A percentile compares a stretch with the other conserved stretches of the same genome.
phyloP scores from a whole-genome alignment of 1,140 invertebrate genomes.

The Drosophila triauraria region DNA sequence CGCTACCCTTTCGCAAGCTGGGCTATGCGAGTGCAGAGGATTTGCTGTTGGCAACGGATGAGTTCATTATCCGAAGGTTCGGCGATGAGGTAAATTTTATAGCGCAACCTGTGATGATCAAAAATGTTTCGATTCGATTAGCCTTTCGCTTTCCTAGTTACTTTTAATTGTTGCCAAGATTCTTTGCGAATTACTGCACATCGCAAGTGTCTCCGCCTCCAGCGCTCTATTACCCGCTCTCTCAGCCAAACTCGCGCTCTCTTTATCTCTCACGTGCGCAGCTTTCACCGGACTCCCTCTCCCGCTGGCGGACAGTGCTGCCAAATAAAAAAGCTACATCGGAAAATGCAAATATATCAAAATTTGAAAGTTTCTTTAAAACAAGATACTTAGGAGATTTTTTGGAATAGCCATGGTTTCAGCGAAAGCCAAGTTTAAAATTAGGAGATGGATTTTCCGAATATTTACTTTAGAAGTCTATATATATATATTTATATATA shows the following conservation, averaged over 20 bases:
- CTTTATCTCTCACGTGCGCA: conserved; percentile 24
- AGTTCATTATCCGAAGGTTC: conserved; percentile 40
- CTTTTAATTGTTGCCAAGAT: conserved; percentile 29
- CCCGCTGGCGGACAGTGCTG: conserved; percentile 2
- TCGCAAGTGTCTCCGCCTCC: not conserved
- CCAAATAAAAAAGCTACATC: not conserved
- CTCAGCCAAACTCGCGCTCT: conserved; percentile 12
- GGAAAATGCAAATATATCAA: not conserved
- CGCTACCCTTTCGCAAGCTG: conserved; percentile 46
- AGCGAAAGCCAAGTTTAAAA: no score
- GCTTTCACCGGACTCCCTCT: conserved; percentile 28
- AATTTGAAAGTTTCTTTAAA: no score
- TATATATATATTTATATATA: no score
- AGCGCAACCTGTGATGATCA: not conserved
- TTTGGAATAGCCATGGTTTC: no score
- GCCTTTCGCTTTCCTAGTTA: conserved; percentile 4
- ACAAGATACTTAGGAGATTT: no score
- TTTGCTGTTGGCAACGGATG: conserved; percentile 53
- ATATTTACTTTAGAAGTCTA: no score
- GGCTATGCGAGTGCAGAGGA: conserved; percentile 53
- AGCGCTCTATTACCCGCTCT: conserved; percentile 1
- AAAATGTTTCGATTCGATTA: not conserved
- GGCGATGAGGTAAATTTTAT: conserved; percentile 47
- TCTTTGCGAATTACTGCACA: conserved; percentile 27
- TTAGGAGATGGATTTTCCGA: no score